These are phyloP conservation scores for Xiphias gladius DNA, from an alignment of 2,113 vertebrate genomes.

Conservation along the genomic window DNA sequence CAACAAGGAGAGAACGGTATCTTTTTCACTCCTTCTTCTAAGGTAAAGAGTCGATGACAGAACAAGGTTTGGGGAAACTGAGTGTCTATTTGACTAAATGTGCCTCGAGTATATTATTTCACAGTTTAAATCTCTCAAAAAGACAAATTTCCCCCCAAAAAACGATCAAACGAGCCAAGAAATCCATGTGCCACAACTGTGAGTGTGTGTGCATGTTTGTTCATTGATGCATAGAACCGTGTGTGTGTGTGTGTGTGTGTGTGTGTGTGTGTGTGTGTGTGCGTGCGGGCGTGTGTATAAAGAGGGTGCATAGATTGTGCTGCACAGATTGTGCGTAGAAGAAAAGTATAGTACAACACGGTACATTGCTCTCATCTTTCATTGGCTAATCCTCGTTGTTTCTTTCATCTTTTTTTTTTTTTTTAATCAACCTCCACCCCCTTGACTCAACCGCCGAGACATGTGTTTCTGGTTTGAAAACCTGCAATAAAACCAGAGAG, in stretches of 20 bases:
- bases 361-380: neutral
- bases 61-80: too few relatives aligned
- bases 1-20: too few relatives aligned
- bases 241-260: neutral
- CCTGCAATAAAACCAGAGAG: conserved; percentile 26
- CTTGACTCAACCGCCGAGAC: conserved; percentile 6
- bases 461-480: conserved; percentile 69
- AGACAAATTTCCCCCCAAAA: too few relatives aligned
- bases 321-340: neutral
- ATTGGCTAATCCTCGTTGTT: neutral
- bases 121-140: too few relatives aligned
- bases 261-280: neutral
- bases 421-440: neutral
- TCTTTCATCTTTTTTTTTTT: conserved; percentile 20
- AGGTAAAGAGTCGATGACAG: too few relatives aligned
- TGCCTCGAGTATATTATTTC: too few relatives aligned
- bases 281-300: neutral
- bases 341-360: neutral
- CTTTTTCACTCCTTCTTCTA: too few relatives aligned
- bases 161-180: too few relatives aligned
- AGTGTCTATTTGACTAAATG: too few relatives aligned
- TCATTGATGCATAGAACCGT: neutral
- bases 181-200: neutral
- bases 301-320: neutral
- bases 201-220: neutral